phyloP scores from a whole-genome alignment of 2,888 invertebrate genomes.

The Nomada ruficornis region DNA sequence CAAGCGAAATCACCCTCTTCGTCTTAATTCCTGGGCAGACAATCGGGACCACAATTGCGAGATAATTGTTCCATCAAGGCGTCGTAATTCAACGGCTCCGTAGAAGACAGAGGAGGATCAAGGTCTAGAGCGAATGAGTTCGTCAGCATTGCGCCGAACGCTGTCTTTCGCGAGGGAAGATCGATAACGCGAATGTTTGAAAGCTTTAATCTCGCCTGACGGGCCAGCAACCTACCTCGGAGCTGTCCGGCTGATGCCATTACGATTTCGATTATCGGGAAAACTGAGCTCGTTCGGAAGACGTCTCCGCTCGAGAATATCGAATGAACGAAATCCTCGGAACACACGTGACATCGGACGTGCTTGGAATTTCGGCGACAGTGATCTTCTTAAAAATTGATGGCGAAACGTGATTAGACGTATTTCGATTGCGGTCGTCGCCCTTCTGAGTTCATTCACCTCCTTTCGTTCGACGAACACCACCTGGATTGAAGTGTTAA shows the following conservation, averaged over 20 bases:
- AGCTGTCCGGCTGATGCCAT: not conserved
- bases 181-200: not conserved
- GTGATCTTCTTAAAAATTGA: constrained; percentile 47
- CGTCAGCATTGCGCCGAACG: not conserved
- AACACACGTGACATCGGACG: constrained; percentile 30
- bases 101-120: not conserved
- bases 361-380: constrained; percentile 23
- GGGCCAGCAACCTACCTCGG: not conserved
- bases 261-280: constrained; percentile 39
- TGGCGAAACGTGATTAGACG: constrained; percentile 37
- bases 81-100: constrained; percentile 29
- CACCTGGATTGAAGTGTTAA: not conserved
- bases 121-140: not conserved
- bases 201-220: constrained; percentile 12
- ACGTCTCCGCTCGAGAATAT: constrained; percentile 20
- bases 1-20: constrained; percentile 27
- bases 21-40: constrained; percentile 46
- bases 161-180: not conserved
- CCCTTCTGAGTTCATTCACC: not conserved
- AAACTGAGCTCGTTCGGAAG: not conserved
- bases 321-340: constrained; percentile 29
- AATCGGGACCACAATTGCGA: constrained; percentile 33
- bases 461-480: not conserved
- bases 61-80: constrained; percentile 45
- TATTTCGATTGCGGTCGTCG: constrained; percentile 4